Conservation (phyloP, 1,140 invertebrate species). For the Drosophila repletoides region DNA sequence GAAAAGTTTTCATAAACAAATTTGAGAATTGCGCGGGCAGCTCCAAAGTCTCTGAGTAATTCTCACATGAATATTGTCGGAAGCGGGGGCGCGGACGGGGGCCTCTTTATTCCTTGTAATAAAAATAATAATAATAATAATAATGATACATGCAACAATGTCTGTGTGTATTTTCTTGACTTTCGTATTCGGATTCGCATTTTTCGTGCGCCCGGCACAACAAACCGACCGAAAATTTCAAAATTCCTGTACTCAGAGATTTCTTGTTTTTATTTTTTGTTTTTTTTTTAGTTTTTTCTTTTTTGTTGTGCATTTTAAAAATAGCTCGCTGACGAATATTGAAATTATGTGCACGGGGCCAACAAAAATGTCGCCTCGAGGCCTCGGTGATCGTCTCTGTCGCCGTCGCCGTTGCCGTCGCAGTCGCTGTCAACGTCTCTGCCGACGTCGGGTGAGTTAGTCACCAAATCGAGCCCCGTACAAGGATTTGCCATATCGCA, state of each 20-base stretch:
- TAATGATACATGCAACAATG: no score
- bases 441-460: constrained; percentile 44
- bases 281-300: constrained; percentile 24
- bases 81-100: constrained; percentile 13
- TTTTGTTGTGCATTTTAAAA: constrained; percentile 62
- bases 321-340: constrained; percentile 79
- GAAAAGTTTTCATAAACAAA: constrained; percentile 47
- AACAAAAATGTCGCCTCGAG: constrained; percentile 76
- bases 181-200: constrained; percentile 35
- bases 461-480: constrained; percentile 24
- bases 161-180: constrained; percentile 61
- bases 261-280: constrained; percentile 43
- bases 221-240: constrained; percentile 40
- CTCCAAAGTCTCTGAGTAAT: constrained; percentile 11
- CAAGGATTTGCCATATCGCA: constrained; percentile 3
- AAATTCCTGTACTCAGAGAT: constrained; percentile 69
- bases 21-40: constrained; percentile 51
- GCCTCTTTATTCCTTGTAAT: constrained; percentile 59
- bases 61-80: constrained; percentile 2
- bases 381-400: constrained; percentile 16
- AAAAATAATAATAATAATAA: constrained; percentile 6
- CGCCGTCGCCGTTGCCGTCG: constrained; percentile 25
- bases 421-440: constrained; percentile 23
- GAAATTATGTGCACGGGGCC: constrained; percentile 77
- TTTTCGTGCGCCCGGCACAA: constrained; percentile 60